Percentiles rank a stretch among this genome's conserved stretches.
Evolutionary conservation across 2,888 invertebrate species (phyloP).

Genomic region (Hypselothyrea guttata): DNA sequence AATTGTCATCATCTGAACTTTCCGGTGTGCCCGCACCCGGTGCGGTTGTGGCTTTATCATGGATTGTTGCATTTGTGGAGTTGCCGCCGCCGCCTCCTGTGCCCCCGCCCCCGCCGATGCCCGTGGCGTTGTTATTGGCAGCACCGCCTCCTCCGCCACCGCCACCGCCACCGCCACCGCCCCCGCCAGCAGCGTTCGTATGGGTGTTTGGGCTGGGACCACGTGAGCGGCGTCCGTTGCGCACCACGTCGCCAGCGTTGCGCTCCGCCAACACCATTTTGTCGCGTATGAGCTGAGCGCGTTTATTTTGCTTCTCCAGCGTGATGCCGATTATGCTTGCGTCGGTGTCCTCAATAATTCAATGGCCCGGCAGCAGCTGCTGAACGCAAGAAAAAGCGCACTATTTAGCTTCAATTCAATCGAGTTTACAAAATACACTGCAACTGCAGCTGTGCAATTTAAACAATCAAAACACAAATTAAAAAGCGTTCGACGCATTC

Average conservation of each 20-base stretch:
- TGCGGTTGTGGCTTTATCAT: conserved; percentile 50
- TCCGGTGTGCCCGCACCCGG: conserved; percentile 86
- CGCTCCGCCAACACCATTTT: conserved; percentile 95
- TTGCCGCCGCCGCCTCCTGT: conserved; percentile 39
- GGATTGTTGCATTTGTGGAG: conserved; percentile 42
- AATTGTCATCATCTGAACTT: conserved; percentile 93
- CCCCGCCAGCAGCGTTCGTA: conserved; percentile 63
- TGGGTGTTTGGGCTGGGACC: conserved; percentile 95
- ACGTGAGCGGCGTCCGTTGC: conserved; percentile 94
- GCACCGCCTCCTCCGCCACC: conserved; percentile 35
- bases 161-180: too few relatives aligned
- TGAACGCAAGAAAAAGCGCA: neutral
- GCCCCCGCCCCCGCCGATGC: conserved; percentile 19
- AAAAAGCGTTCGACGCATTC: conserved; percentile 30
- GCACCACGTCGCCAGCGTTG: conserved; percentile 88
- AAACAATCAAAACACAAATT: too few relatives aligned
- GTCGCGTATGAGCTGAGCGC: conserved; percentile 79
- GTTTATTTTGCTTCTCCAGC: conserved; percentile 79
- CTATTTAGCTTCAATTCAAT: too few relatives aligned
- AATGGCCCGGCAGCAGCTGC: conserved; percentile 14
- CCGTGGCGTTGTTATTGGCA: conserved; percentile 52
- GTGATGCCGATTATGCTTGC: conserved; percentile 44
- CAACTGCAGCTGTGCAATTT: neutral
- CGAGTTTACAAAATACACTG: too few relatives aligned
- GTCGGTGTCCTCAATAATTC: conserved; percentile 23